Percentiles rank a stretch among this genome's conserved stretches.
phyloP scores from a whole-genome alignment of 2,888 invertebrate genomes.

The Xanthia togata region DNA sequence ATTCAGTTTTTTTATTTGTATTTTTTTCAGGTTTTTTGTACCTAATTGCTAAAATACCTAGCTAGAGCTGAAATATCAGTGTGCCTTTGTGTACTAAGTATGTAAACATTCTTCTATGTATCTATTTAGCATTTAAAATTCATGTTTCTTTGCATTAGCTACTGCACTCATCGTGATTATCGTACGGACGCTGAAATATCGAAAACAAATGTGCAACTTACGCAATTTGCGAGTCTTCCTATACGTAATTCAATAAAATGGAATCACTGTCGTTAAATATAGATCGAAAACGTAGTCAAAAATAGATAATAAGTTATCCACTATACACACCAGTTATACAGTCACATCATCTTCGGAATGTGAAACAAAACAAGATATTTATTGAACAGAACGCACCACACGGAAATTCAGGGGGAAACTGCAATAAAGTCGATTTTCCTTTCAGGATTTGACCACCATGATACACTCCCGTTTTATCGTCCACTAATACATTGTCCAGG shows the following conservation, averaged over 20 bases:
- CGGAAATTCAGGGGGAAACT: constrained; percentile 74
- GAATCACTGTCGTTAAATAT: constrained; percentile 79
- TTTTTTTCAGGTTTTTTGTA: no score
- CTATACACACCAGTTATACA: constrained; percentile 73
- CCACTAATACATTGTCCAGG: constrained; percentile 74
- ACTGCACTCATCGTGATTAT: neutral
- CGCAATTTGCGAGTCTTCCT: constrained; percentile 83
- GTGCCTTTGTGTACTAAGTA: constrained; percentile 37
- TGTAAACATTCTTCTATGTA: constrained; percentile 51
- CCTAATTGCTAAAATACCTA: no score
- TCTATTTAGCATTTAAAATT: neutral
- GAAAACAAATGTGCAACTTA: constrained; percentile 78
- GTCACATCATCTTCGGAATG: constrained; percentile 79
- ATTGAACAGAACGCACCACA: constrained; percentile 61
- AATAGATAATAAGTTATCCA: constrained; percentile 82
- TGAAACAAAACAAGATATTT: constrained; percentile 72
- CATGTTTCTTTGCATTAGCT: neutral
- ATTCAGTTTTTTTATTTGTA: no score
- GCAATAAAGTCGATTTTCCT: constrained; percentile 74
- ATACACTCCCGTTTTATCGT: constrained; percentile 69
- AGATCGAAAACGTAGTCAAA: constrained; percentile 83
- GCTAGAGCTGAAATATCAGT: constrained; percentile 49
- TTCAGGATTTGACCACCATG: constrained; percentile 70
- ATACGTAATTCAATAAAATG: constrained; percentile 81
- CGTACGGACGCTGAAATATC: constrained; percentile 47